Percentiles rank a stretch among this genome's conserved stretches.
phyloP scores from a whole-genome alignment of 2,113 vertebrate species.

The Anhinga rufa region DNA sequence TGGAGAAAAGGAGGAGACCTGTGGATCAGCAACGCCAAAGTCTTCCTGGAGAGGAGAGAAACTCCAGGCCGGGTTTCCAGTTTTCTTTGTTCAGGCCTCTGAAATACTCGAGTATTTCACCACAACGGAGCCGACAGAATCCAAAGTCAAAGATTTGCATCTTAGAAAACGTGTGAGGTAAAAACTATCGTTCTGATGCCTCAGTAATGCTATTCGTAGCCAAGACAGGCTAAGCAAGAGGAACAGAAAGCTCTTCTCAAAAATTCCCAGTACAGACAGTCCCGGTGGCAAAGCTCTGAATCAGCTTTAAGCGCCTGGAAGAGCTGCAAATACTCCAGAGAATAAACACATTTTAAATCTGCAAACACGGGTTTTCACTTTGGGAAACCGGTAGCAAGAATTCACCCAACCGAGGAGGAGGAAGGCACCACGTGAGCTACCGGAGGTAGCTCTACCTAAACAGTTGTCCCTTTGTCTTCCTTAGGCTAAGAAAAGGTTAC shows the following conservation, averaged over 20 bases:
- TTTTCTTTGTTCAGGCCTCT: background rate
- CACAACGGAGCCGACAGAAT: background rate
- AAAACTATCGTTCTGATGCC: background rate
- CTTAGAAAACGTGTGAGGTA: accelerated
- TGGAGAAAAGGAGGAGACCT: background rate
- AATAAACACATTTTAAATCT: background rate
- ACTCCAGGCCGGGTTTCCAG: background rate
- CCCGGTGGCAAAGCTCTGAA: background rate
- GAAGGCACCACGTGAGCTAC: background rate
- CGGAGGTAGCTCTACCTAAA: background rate
- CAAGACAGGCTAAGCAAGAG: background rate
- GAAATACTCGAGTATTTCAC: accelerated
- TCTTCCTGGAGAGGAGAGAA: background rate
- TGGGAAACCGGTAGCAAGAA: background rate
- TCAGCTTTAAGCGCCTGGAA: background rate
- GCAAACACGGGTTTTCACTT: background rate
- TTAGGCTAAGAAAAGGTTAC: background rate
- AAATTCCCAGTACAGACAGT: background rate
- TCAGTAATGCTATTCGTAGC: background rate
- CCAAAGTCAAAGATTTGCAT: background rate
- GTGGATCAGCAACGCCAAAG: accelerated
- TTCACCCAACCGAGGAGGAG: background rate
- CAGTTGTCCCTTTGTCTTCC: background rate
- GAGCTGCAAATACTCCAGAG: background rate
- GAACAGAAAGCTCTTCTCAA: background rate